Evolutionary conservation across 2,888 invertebrate species (phyloP), one percentile per base, ranked within the genome.

Genomic region (Exephanes ischioxanthus): DNA sequence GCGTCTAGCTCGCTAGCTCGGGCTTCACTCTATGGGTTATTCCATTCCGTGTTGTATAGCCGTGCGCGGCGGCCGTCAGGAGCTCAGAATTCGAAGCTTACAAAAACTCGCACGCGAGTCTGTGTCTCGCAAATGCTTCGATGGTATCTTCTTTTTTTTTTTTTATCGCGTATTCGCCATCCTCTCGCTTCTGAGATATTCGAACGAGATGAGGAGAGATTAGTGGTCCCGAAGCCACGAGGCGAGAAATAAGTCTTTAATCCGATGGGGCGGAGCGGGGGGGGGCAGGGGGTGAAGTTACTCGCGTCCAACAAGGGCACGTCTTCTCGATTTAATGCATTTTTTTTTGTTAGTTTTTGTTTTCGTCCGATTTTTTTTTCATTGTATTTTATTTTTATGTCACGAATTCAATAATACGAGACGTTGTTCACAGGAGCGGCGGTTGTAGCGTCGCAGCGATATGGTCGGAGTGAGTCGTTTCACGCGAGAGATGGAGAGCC

Each of bases 41-140:
- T 22, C 58, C 45, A 1, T 41, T 58, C 73, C 61, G 41, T 73
- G 58, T 48, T 72, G 11, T 41, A 30, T 11, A 26, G 14, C 26
- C 4, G 30, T 30, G 19, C 26, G 3, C 19, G 66, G 41, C 19
- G 66, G 41, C 19, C 37, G 41, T 16, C 55, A 11, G 58, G 67
- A 75, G 76, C 66, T 84, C 76, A 80, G 76, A 72, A 80, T 66
- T 72, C 41, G 66, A 67, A 67, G 84, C 63, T 76, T 55, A 76
- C 61, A 58, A 45, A 45, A 79, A 71, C 72, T 58, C 76, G 55
- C 55, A 41, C 33, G 61, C 22, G 53, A 73, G 58, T 26, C 45
- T 33, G 4, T 55, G 30, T 30, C 51, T 6, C 67, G 26, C 26
- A 4, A 45, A 71, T 53, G 55, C 66, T 66, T 66, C 30, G 66